phyloP scores from a whole-genome alignment of 2,797 vertebrate genomes.

The Hapalemur alaotrensis region DNA sequence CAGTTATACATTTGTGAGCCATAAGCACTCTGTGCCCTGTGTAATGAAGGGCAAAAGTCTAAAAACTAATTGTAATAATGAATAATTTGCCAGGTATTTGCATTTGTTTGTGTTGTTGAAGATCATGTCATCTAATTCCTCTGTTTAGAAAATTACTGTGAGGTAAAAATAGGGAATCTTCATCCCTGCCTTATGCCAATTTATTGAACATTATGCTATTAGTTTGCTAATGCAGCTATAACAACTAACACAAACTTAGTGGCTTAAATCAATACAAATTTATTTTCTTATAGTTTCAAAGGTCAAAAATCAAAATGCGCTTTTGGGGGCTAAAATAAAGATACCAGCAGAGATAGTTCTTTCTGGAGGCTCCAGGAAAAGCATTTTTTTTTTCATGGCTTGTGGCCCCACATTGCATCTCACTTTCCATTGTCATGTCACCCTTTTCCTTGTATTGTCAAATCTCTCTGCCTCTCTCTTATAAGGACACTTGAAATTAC shows the following conservation, averaged over 20 bases:
- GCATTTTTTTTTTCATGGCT: not conserved
- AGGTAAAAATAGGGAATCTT: slow-evolving; percentile 28
- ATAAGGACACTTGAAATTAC: not conserved
- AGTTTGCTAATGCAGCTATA: not conserved
- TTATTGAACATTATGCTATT: not conserved
- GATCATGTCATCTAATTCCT: slow-evolving; percentile 46
- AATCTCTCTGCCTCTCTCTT: not conserved
- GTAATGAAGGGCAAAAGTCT: slow-evolving; percentile 81
- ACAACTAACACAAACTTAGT: not conserved
- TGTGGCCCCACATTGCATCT: not conserved
- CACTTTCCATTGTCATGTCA: not conserved
- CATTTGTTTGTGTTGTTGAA: slow-evolving; percentile 67
- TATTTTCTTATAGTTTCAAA: not conserved
- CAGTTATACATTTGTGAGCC: slow-evolving; percentile 80
- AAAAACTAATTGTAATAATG: slow-evolving; percentile 81
- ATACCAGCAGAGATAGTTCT: not conserved
- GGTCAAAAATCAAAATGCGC: not conserved
- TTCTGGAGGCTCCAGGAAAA: not conserved
- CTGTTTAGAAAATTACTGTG: slow-evolving; percentile 58
- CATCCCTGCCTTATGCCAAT: not conserved
- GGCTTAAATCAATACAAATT: not conserved
- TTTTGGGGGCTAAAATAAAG: not conserved
- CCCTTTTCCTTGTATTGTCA: not conserved
- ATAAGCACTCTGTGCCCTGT: slow-evolving; percentile 79
- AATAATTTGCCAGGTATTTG: slow-evolving; percentile 81